A percentile compares a stretch with the other conserved stretches of the same genome.
phyloP scores from a whole-genome alignment of 1,140 invertebrate species.

The Venustaconcha ellipsiformis region DNA sequence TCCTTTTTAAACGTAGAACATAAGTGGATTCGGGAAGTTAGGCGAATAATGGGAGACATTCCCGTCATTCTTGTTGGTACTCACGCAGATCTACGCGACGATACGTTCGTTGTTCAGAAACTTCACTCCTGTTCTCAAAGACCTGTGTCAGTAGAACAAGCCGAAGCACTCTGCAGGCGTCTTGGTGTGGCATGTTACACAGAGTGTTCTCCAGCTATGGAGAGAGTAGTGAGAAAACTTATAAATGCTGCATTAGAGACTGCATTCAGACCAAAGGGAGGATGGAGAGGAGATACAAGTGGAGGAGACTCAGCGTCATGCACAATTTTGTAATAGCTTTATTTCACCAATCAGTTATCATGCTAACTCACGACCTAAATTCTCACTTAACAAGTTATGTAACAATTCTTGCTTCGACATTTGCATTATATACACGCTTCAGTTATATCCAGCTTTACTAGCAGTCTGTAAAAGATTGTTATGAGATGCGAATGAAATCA shows the following conservation, averaged over 20 bases:
- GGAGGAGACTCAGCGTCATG: too few relatives aligned
- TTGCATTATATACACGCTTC: too few relatives aligned
- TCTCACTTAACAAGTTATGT: too few relatives aligned
- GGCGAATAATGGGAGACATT: slow-evolving; percentile 32
- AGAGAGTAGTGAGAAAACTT: slow-evolving; percentile 38
- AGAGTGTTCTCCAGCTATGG: slow-evolving; percentile 69
- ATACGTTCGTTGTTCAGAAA: slow-evolving; percentile 32
- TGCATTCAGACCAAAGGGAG: slow-evolving; percentile 21
- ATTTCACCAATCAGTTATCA: too few relatives aligned
- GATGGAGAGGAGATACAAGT: too few relatives aligned
- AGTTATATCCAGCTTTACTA: too few relatives aligned
- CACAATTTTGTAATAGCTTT: too few relatives aligned
- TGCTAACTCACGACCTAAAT: too few relatives aligned
- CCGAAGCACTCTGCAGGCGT: slow-evolving; percentile 19
- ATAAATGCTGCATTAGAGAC: slow-evolving; percentile 47
- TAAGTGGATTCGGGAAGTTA: slow-evolving; percentile 55
- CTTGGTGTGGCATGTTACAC: slow-evolving; percentile 45
- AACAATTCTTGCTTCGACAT: too few relatives aligned
- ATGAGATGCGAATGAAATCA: too few relatives aligned
- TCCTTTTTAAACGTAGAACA: slow-evolving; percentile 45
- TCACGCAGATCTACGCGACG: slow-evolving; percentile 50
- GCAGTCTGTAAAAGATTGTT: too few relatives aligned
- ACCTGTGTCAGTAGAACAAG: slow-evolving; percentile 35
- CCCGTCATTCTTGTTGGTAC: slow-evolving; percentile 57
- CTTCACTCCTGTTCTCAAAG: slow-evolving; percentile 24